Conservation (phyloP, 2,113 vertebrate genomes). For the Leptosomus discolor region DNA sequence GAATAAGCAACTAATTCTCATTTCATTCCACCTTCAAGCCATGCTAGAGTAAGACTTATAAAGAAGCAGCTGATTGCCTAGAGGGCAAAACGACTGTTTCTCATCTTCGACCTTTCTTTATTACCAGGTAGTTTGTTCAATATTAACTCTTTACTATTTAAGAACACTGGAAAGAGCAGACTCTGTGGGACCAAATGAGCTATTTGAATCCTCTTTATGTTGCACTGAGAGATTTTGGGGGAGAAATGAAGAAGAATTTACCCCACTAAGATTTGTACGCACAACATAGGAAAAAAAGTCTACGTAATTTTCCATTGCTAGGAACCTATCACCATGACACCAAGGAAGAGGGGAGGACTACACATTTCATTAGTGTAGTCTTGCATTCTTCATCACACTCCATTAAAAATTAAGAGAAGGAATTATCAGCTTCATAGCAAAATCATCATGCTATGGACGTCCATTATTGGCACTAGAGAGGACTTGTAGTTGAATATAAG, state of each 20-base stretch:
- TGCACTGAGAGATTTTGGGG: not conserved
- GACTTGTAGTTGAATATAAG: not conserved
- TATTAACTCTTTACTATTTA: not conserved
- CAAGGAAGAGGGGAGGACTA: not conserved
- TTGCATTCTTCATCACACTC: not conserved
- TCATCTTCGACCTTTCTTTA: not conserved
- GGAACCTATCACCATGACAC: not conserved
- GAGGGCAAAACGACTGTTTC: not conserved
- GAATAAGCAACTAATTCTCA: not conserved
- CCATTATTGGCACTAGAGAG: not conserved
- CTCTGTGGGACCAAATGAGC: fast-evolving
- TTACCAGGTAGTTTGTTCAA: not conserved
- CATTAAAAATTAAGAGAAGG: not conserved
- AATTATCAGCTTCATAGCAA: not conserved
- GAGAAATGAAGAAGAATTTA: not conserved
- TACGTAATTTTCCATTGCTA: not conserved
- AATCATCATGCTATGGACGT: not conserved
- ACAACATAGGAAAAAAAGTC: not conserved
- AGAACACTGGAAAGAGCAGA: not conserved
- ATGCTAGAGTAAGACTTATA: not conserved
- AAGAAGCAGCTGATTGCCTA: not conserved
- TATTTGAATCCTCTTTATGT: not conserved
- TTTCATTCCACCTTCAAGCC: not conserved
- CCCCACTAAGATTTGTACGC: not conserved
- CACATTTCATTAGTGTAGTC: not conserved